phyloP scores from a whole-genome alignment of 1,140 invertebrate genomes.

The Drosophila punjabiensis region DNA sequence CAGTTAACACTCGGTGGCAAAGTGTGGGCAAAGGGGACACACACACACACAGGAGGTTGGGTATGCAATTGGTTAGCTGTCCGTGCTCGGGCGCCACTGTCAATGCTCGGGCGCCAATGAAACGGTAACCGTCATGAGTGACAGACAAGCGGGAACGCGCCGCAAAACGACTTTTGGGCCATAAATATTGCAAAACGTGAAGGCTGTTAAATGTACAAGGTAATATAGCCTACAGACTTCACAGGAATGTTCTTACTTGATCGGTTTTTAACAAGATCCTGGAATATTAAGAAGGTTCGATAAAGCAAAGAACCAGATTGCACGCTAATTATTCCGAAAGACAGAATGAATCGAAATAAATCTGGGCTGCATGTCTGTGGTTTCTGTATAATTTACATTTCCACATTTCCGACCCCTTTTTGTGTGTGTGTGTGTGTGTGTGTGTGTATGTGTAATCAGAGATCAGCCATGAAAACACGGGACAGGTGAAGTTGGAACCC shows the following conservation, averaged over 20 bases:
- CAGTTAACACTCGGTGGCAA: constrained; percentile 24
- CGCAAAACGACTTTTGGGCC: constrained; percentile 1
- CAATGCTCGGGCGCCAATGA: not conserved
- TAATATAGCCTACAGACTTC: not conserved
- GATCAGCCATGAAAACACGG: constrained; percentile 7
- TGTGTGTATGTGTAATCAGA: constrained; percentile 16
- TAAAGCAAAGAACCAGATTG: not conserved
- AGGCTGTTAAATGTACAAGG: not conserved
- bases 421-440: not conserved
- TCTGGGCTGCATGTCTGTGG: not conserved
- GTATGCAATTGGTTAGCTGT: constrained; percentile 38
- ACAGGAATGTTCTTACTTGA: not conserved
- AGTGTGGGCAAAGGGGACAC: not conserved
- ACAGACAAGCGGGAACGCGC: not conserved
- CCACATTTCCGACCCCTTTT: not conserved
- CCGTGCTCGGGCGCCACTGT: not conserved
- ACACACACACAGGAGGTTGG: not conserved
- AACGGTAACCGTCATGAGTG: constrained; percentile 9
- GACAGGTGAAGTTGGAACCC: constrained; percentile 10
- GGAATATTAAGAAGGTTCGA: not conserved
- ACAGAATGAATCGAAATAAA: not conserved
- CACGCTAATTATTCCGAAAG: not conserved
- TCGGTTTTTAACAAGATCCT: not conserved
- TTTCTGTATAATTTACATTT: not conserved
- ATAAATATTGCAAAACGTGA: constrained; percentile 15